Evolutionary conservation across 2,113 vertebrate genomes (phyloP).

Genomic region (Donacobius atricapilla): DNA sequence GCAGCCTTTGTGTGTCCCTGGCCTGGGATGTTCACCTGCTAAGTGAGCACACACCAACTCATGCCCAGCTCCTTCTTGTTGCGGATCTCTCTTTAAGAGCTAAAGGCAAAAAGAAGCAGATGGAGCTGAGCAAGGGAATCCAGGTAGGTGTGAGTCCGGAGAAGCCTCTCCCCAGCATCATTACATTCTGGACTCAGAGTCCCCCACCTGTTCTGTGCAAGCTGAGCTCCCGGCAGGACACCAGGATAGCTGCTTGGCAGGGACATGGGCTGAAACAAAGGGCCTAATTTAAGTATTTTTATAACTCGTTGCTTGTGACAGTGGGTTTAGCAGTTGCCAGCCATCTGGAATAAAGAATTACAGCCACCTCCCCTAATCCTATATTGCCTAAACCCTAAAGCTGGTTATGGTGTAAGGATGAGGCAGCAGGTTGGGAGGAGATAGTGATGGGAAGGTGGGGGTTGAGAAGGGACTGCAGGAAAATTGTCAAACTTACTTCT

Average conservation of each 20-base stretch:
- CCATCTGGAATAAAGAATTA: conserved; percentile 85
- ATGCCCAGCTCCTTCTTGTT: not conserved
- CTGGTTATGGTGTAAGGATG: conserved; percentile 72
- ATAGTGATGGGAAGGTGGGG: not conserved
- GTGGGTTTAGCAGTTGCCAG: conserved; percentile 73
- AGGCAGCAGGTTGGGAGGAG: conserved; percentile 69
- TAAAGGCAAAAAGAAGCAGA: conserved; percentile 16
- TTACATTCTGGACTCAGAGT: not conserved
- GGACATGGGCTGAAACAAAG: conserved; percentile 43
- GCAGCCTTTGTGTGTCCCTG: not conserved
- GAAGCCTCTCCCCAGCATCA: not conserved
- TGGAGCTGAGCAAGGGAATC: conserved; percentile 1
- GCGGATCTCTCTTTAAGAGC: not conserved
- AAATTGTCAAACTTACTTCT: conserved; percentile 17
- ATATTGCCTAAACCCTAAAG: conserved; percentile 80
- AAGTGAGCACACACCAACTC: not conserved
- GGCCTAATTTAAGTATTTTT: conserved; percentile 75
- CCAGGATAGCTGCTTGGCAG: not conserved
- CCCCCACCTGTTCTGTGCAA: not conserved
- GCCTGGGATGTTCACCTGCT: not conserved
- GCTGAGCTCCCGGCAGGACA: not conserved
- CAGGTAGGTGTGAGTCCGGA: not conserved
- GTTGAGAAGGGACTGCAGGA: not conserved
- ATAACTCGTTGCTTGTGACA: conserved; percentile 66
- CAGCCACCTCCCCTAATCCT: conserved; percentile 79